These are phyloP conservation scores for Pituophis catenifer DNA, from an alignment of 2,113 vertebrate genomes.

Conservation along the genomic window DNA sequence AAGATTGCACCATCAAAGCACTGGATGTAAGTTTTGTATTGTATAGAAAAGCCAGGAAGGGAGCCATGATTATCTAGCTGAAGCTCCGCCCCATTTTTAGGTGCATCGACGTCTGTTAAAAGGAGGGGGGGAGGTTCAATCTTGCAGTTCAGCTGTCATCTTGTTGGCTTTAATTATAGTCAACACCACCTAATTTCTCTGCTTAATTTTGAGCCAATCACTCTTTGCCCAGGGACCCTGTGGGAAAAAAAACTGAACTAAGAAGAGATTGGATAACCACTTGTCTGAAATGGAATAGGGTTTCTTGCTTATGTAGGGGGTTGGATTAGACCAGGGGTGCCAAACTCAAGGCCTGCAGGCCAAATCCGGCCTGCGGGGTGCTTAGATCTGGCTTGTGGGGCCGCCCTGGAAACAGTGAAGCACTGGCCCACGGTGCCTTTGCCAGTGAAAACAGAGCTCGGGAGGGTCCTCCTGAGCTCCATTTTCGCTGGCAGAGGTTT, in stretches of 20 bases:
- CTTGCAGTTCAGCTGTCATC: neutral
- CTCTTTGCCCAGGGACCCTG: neutral
- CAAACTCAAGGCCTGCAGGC: no score
- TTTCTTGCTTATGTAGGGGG: no score
- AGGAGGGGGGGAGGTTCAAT: neutral
- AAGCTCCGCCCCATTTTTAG: neutral
- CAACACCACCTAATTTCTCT: neutral
- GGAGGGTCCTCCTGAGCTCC: no score
- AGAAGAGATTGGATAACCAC: neutral
- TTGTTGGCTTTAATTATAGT: neutral
- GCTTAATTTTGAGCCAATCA: neutral
- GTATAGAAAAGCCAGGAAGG: neutral
- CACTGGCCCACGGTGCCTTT: no score
- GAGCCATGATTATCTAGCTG: neutral
- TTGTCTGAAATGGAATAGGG: neutral
- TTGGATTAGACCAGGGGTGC: neutral
- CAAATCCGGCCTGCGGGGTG: no score
- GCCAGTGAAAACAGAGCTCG: no score
- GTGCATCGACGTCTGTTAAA: neutral
- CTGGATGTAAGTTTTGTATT: conserved; percentile 75
- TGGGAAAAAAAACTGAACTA: neutral
- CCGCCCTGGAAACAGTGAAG: no score
- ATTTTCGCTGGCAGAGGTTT: no score
- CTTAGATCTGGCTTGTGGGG: no score
- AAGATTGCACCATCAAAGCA: conserved; percentile 69